Evolutionary conservation across 2,797 vertebrate genomes (phyloP).

Genomic region (Champsocephalus gunnari): DNA sequence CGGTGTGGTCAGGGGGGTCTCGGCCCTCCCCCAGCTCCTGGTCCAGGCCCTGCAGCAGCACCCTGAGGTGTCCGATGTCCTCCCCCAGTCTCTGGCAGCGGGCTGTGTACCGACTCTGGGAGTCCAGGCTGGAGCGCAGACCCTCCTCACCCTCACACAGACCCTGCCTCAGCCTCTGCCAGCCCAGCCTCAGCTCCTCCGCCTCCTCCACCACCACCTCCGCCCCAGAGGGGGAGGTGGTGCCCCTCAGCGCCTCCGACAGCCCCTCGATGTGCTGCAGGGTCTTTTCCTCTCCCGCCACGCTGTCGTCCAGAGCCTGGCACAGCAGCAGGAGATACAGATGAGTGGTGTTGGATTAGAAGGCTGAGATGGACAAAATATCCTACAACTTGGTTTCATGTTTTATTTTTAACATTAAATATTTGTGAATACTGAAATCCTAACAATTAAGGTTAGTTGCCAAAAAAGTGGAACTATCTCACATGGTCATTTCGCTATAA

Average conservation of each 20-base stretch:
- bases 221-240: constrained; percentile 90
- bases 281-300: constrained; percentile 85
- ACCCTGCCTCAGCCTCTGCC: constrained; percentile 85
- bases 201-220: constrained; percentile 86
- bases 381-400: not conserved
- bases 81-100: constrained; percentile 81
- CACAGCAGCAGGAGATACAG: not conserved
- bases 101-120: constrained; percentile 82
- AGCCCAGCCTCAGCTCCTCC: constrained; percentile 85
- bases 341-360: not conserved
- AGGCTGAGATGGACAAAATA: not conserved
- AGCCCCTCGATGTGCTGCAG: constrained; percentile 84
- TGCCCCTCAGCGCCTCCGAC: constrained; percentile 80
- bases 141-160: constrained; percentile 81
- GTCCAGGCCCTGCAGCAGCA: constrained; percentile 81
- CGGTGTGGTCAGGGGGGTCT: constrained; percentile 60
- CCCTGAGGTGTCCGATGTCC: constrained; percentile 81
- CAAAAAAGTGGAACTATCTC: not conserved
- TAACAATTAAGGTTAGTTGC: not conserved
- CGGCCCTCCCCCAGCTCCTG: constrained; percentile 75
- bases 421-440: too few species aligned
- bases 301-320: constrained; percentile 80
- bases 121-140: constrained; percentile 79
- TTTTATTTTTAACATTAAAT: not conserved
- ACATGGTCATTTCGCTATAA: too few species aligned